phyloP scores from a whole-genome alignment of 2,888 invertebrate species.

The Coelinius sp. region DNA sequence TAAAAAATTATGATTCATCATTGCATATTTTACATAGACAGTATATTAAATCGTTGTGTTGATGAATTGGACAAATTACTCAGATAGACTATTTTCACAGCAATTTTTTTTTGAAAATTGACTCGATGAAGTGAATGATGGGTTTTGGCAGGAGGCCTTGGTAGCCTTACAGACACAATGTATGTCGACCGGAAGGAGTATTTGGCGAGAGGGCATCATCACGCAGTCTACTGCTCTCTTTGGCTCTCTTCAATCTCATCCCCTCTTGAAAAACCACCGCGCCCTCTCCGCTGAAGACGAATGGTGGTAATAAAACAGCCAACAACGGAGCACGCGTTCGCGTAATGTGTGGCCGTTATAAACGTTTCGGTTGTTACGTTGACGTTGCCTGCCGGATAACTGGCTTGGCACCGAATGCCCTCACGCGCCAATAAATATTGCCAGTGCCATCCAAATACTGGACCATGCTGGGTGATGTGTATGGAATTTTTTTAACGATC shows the following conservation, averaged over 20 bases:
- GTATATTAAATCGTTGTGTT: not conserved
- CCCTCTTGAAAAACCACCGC: constrained; percentile 7
- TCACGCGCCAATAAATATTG: constrained; percentile 57
- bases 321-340: constrained; percentile 48
- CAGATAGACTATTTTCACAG: not conserved
- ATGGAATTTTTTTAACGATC: constrained; percentile 27
- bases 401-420: constrained; percentile 60
- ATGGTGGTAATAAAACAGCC: constrained; percentile 60
- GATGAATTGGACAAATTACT: constrained; percentile 4
- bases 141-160: constrained; percentile 19
- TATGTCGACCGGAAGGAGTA: constrained; percentile 38
- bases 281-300: constrained; percentile 51
- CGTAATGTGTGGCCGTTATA: constrained; percentile 61
- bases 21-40: not conserved
- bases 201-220: constrained; percentile 56
- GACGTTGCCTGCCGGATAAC: constrained; percentile 57
- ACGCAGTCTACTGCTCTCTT: constrained; percentile 34
- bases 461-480: constrained; percentile 37
- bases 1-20: not conserved
- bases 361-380: constrained; percentile 62
- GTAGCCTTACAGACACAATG: not conserved
- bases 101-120: not conserved
- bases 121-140: constrained; percentile 3
- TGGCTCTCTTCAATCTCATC: constrained; percentile 1
- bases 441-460: constrained; percentile 37